Evolutionary conservation across 2,888 invertebrate genomes (phyloP).

Genomic region (Sphecodes monilicornis): DNA sequence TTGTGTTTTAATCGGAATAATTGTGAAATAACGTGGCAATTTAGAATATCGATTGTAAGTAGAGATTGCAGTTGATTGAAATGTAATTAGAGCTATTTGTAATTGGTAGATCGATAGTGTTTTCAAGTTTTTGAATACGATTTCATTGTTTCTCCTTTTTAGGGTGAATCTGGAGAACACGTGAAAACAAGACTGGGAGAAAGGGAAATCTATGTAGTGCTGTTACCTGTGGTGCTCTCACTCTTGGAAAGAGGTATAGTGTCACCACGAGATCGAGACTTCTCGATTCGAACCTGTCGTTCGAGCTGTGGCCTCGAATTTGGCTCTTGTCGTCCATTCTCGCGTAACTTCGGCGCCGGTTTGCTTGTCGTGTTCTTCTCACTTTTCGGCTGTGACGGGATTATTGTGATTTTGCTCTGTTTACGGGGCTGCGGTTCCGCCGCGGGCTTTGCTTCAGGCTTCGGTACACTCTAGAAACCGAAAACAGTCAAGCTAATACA

Average conservation of each 20-base stretch:
- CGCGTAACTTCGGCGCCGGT: constrained; percentile 76
- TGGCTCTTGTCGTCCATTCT: constrained; percentile 81
- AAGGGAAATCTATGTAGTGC: neutral
- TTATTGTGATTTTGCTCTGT: constrained; percentile 84
- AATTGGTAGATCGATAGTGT: neutral
- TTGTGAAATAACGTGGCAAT: neutral
- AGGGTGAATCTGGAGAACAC: neutral
- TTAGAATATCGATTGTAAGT: neutral
- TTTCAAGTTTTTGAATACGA: neutral
- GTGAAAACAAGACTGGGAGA: neutral
- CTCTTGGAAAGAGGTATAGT: constrained; percentile 80
- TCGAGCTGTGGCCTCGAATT: constrained; percentile 81
- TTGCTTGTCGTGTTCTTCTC: constrained; percentile 75
- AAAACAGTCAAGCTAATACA: neutral
- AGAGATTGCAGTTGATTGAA: neutral
- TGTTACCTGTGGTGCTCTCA: constrained; percentile 82
- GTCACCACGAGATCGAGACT: constrained; percentile 81
- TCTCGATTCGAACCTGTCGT: constrained; percentile 82
- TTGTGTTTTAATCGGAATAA: neutral
- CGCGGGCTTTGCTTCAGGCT: constrained; percentile 71
- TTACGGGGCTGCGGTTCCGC: constrained; percentile 77
- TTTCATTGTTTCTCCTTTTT: neutral
- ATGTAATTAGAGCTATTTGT: neutral
- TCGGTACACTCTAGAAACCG: constrained; percentile 79
- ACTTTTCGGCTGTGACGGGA: constrained; percentile 82